A percentile compares a stretch with the other conserved stretches of the same genome.
These are phyloP conservation scores for Caradrina clavipalpis DNA, from an alignment of 2,888 invertebrate species.

Conservation along the genomic window DNA sequence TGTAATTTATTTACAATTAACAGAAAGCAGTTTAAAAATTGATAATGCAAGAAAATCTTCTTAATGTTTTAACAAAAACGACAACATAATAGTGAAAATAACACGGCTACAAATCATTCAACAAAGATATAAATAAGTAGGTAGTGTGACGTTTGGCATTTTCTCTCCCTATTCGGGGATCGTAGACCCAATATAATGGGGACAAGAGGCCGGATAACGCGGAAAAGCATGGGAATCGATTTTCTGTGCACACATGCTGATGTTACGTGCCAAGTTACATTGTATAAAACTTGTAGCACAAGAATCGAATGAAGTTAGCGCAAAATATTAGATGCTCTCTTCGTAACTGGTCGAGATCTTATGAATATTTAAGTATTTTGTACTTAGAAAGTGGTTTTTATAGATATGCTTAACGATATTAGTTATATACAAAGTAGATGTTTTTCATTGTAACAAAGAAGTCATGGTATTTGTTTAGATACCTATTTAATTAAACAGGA, in stretches of 20 bases:
- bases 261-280: constrained; percentile 15
- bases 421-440: constrained; percentile 8
- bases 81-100: background rate
- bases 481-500: no score
- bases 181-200: constrained; percentile 46
- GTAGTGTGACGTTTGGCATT: constrained; percentile 19
- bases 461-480: no score
- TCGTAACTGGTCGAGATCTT: background rate
- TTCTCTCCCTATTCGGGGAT: constrained; percentile 31
- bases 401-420: constrained; percentile 12
- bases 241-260: constrained; percentile 32
- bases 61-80: background rate
- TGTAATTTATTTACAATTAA: constrained; percentile 7
- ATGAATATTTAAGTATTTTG: constrained; percentile 48
- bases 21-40: background rate
- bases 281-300: constrained; percentile 25
- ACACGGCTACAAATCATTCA: constrained; percentile 14
- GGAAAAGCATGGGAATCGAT: constrained; percentile 42
- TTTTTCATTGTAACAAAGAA: constrained; percentile 3
- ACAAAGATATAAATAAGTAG: constrained; percentile 19
- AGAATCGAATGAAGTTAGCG: constrained; percentile 7
- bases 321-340: constrained; percentile 19
- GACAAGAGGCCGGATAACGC: constrained; percentile 37
- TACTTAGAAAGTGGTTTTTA: constrained; percentile 1
- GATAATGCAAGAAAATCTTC: constrained; percentile 13